These are phyloP conservation scores for Pantherophis guttatus DNA, from an alignment of 2,113 vertebrate species.

Conservation along the genomic window DNA sequence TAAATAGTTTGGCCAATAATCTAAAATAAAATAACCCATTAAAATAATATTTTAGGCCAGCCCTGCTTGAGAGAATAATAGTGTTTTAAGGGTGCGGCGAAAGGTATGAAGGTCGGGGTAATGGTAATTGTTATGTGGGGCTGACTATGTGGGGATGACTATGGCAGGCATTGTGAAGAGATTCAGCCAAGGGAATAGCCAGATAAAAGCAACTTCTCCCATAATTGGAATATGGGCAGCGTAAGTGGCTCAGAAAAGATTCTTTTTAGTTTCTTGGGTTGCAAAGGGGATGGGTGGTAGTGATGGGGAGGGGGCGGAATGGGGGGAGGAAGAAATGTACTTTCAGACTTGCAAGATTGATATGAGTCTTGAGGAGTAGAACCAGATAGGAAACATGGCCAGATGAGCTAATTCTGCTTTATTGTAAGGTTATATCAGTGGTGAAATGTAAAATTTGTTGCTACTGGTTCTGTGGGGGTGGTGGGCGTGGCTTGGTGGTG, in stretches of 20 bases:
- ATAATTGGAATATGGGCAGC: neutral
- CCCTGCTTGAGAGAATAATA: too few relatives aligned
- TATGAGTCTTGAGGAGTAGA: neutral
- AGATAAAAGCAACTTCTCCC: neutral
- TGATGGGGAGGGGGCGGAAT: too few relatives aligned
- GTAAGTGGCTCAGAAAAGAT: neutral
- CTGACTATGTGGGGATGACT: neutral
- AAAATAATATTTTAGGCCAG: too few relatives aligned
- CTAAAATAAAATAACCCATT: too few relatives aligned
- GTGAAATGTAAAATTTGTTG: too few relatives aligned
- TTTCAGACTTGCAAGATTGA: neutral
- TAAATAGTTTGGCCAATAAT: too few relatives aligned
- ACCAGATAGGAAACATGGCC: neutral
- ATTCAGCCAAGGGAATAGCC: neutral
- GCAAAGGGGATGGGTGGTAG: neutral
- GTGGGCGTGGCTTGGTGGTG: too few relatives aligned
- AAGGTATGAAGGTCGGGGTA: too few relatives aligned
- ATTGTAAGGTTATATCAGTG: neutral
- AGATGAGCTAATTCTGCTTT: neutral
- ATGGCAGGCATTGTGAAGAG: neutral
- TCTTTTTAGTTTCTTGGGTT: neutral
- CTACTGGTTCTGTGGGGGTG: too few relatives aligned
- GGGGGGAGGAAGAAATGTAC: neutral
- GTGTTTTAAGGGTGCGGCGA: too few relatives aligned
- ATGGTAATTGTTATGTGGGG: too few relatives aligned